Evolutionary conservation across 2,888 invertebrate genomes (phyloP).

Genomic region (Siphonodentalium dalli): DNA sequence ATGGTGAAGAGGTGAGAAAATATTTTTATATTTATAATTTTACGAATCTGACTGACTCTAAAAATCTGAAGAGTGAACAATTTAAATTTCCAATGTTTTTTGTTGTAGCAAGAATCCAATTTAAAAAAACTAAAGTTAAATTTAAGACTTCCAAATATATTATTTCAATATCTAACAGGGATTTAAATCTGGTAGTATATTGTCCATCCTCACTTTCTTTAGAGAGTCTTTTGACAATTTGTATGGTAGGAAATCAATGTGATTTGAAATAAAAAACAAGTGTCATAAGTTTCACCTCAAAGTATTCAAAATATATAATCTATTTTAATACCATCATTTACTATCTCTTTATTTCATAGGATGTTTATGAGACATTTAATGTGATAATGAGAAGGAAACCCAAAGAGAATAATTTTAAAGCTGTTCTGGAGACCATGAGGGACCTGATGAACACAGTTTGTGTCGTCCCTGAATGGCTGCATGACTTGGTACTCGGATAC

Average conservation of each 20-base stretch:
- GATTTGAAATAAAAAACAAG: background rate
- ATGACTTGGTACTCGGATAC: constrained; percentile 89
- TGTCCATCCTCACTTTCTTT: background rate
- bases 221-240: background rate
- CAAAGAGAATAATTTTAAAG: constrained; percentile 99
- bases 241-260: background rate
- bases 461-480: constrained; percentile 68
- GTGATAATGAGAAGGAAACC: constrained; percentile 98
- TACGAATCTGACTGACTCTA: too few species aligned
- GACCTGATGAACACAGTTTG: constrained; percentile 93
- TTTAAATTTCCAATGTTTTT: background rate
- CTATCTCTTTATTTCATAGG: constrained; percentile 39
- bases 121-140: background rate
- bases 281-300: background rate
- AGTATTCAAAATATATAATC: background rate
- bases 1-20: constrained; percentile 76
- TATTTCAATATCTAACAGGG: background rate
- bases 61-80: too few species aligned
- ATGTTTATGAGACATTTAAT: constrained; percentile 78
- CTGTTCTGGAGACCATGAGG: constrained; percentile 96
- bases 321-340: background rate
- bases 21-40: too few species aligned
- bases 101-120: background rate
- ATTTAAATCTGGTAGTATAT: background rate
- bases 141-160: background rate